Evolutionary conservation across 2,113 vertebrate species (phyloP).

Genomic region (Atlantisia rogersi): DNA sequence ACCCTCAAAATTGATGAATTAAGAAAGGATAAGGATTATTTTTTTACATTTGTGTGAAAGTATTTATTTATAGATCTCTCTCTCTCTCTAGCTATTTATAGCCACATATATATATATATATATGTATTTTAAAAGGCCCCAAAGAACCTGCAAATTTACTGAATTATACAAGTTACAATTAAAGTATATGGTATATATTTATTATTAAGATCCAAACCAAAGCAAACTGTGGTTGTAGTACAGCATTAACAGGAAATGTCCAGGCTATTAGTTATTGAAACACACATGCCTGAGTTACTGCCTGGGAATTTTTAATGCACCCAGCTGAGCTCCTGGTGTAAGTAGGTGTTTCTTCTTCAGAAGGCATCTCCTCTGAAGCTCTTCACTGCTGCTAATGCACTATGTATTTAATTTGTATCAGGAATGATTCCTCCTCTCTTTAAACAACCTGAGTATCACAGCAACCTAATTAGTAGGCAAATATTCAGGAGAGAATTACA

Average conservation of each 20-base stretch:
- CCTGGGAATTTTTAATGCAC: conserved; percentile 27
- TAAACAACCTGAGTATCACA: background rate
- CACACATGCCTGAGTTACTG: conserved; percentile 25
- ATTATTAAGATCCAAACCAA: conserved; percentile 52
- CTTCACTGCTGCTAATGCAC: background rate
- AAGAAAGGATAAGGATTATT: background rate
- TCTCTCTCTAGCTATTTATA: background rate
- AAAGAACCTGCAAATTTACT: background rate
- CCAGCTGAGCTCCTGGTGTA: background rate
- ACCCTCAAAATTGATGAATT: background rate
- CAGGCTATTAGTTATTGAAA: conserved; percentile 55
- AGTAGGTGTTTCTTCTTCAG: background rate
- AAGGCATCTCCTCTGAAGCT: background rate
- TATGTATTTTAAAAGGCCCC: background rate
- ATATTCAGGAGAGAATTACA: background rate
- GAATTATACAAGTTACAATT: conserved; percentile 32
- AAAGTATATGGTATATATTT: conserved; percentile 49
- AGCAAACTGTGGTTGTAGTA: conserved; percentile 52
- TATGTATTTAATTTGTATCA: background rate
- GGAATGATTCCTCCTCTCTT: background rate
- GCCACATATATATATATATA: background rate
- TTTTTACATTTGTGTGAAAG: background rate
- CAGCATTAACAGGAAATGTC: conserved; percentile 62
- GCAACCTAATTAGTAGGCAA: conserved; percentile 23
- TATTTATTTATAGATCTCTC: background rate